Percentiles rank a stretch among this genome's conserved stretches.
These are phyloP conservation scores for Hylomyscus alleni DNA, from an alignment of 2,797 vertebrate species.

Conservation along the genomic window DNA sequence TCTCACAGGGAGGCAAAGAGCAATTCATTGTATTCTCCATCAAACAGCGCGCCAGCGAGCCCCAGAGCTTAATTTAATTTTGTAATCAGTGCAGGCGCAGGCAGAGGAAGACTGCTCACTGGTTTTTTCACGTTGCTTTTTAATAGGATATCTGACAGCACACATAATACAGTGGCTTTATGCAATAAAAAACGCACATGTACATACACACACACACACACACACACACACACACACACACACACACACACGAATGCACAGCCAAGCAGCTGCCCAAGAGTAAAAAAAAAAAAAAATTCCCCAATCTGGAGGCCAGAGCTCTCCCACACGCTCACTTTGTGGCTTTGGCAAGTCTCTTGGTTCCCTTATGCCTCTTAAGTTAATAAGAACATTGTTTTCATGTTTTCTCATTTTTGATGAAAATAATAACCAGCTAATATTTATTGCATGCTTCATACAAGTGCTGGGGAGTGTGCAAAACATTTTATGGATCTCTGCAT, in stretches of 20 bases:
- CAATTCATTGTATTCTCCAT: constrained; percentile 81
- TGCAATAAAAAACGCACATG: constrained; percentile 71
- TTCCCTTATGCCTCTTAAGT: constrained; percentile 12
- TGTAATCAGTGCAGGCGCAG: constrained; percentile 84
- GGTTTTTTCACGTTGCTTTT: constrained; percentile 85
- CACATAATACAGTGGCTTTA: constrained; percentile 83
- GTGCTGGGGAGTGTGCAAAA: not conserved
- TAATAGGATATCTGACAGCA: constrained; percentile 86
- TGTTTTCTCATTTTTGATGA: constrained; percentile 43
- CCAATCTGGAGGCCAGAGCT: not conserved
- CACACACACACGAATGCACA: not conserved
- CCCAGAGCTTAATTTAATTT: constrained; percentile 86
- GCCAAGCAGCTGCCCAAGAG: not conserved
- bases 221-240: not conserved
- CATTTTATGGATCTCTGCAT: not conserved
- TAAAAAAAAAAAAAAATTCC: not conserved
- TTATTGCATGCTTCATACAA: not conserved
- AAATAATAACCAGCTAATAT: constrained; percentile 51
- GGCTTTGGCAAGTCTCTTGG: constrained; percentile 6
- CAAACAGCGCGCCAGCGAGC: constrained; percentile 76
- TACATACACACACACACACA: not conserved
- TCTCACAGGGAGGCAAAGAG: constrained; percentile 69
- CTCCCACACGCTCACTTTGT: not conserved
- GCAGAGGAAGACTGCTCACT: constrained; percentile 83
- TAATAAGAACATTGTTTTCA: constrained; percentile 22